Conservation (phyloP, 2,797 vertebrate genomes). For the Sebastes hopkinsi region DNA sequence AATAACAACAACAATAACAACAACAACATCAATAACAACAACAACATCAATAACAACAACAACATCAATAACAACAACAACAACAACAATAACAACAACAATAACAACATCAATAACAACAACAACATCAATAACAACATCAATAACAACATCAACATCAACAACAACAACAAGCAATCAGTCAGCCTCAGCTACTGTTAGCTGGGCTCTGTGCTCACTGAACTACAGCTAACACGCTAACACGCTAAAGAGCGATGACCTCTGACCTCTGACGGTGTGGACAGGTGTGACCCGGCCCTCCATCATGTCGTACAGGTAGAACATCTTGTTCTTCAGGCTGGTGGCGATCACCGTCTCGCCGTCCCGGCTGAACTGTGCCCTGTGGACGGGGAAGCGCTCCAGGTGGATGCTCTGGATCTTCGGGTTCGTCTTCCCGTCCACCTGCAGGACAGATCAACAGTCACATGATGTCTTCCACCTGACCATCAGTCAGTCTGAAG, state of each 20-base stretch:
- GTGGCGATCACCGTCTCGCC: slow-evolving; percentile 92
- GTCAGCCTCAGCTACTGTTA: background rate
- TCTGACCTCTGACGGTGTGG: slow-evolving; percentile 80
- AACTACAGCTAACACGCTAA: background rate
- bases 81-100: too few relatives aligned
- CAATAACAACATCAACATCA: too few relatives aligned
- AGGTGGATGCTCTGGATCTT: slow-evolving; percentile 95
- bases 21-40: too few relatives aligned
- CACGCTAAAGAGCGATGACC: background rate
- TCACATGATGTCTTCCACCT: too few relatives aligned
- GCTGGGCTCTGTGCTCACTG: too few relatives aligned
- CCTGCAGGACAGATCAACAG: slow-evolving; percentile 73
- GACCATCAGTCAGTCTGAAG: too few relatives aligned
- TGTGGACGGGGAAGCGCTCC: slow-evolving; percentile 90
- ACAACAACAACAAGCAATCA: background rate
- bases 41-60: too few relatives aligned
- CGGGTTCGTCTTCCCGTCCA: slow-evolving; percentile 92
- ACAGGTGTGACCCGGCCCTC: slow-evolving; percentile 88
- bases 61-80: too few relatives aligned
- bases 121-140: too few relatives aligned
- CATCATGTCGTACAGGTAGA: slow-evolving; percentile 97
- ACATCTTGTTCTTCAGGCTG: slow-evolving; percentile 86
- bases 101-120: too few relatives aligned
- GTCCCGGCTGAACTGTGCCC: slow-evolving; percentile 87
- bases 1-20: too few relatives aligned